A percentile compares a stretch with the other conserved stretches of the same genome.
phyloP scores from a whole-genome alignment of 2,888 invertebrate genomes.

The Tuta absoluta region DNA sequence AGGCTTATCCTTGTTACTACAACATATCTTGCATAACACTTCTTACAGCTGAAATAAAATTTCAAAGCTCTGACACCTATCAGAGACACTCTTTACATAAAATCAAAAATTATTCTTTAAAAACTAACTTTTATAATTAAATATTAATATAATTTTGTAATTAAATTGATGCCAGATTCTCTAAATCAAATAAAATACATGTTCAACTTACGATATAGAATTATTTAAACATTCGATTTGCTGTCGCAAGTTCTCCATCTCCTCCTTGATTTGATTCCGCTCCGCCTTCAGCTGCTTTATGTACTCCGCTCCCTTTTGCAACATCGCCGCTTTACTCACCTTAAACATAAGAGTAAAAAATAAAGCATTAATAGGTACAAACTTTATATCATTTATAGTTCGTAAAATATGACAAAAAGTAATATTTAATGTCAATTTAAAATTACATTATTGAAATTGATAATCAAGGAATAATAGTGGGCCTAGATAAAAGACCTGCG shows the following conservation, averaged over 20 bases:
- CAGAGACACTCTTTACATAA: no score
- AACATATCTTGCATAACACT: no score
- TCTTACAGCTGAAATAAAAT: no score
- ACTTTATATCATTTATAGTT: no score
- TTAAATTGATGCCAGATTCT: no score
- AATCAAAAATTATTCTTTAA: no score
- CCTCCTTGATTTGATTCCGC: conserved; percentile 91
- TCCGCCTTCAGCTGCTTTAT: conserved; percentile 94
- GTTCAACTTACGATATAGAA: conserved; percentile 88
- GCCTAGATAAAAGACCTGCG: background rate
- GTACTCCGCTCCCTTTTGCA: conserved; percentile 98
- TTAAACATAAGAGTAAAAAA: conserved; percentile 45
- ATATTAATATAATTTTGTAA: no score
- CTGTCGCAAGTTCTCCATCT: conserved; percentile 92
- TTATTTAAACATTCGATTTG: conserved; percentile 95
- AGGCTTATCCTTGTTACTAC: no score
- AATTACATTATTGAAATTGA: background rate
- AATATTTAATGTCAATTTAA: background rate
- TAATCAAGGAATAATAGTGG: background rate
- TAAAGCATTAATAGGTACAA: background rate
- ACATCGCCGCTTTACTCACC: conserved; percentile 97
- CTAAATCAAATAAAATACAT: no score
- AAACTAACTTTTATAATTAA: no score
- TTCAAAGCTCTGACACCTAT: no score
- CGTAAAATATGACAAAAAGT: no score